phyloP scores from a whole-genome alignment of 2,888 invertebrate genomes.

The Lumbricus terrestris region DNA sequence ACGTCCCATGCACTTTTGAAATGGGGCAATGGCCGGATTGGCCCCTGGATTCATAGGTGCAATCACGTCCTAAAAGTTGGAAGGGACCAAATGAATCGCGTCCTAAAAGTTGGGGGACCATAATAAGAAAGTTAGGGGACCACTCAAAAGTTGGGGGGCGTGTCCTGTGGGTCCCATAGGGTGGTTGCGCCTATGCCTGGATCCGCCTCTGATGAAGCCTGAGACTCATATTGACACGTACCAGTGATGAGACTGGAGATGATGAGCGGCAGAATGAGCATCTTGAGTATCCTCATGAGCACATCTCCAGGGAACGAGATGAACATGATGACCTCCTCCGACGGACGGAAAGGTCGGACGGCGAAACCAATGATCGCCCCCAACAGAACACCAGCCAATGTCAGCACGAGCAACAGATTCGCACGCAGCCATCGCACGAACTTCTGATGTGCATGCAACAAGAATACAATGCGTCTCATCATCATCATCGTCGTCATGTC shows the following conservation, averaged over 20 bases:
- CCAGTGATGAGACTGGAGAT: constrained; percentile 67
- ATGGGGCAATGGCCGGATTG: too few relatives aligned
- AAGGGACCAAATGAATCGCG: too few relatives aligned
- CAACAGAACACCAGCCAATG: constrained; percentile 65
- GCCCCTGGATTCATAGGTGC: too few relatives aligned
- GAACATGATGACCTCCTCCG: constrained; percentile 64
- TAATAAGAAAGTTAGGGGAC: too few relatives aligned
- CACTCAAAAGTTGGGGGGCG: too few relatives aligned
- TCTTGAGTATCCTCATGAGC: constrained; percentile 70
- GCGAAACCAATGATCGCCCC: constrained; percentile 67
- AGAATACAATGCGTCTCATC: background rate
- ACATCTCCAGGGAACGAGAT: constrained; percentile 71
- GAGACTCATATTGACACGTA: too few relatives aligned
- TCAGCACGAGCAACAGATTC: constrained; percentile 67
- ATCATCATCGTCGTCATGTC: background rate
- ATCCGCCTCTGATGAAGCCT: too few relatives aligned
- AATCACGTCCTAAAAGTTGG: too few relatives aligned
- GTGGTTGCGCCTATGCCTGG: too few relatives aligned
- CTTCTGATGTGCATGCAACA: background rate
- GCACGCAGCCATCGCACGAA: constrained; percentile 43
- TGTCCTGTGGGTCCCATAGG: too few relatives aligned
- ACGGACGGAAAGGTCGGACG: constrained; percentile 61
- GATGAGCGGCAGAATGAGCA: constrained; percentile 71
- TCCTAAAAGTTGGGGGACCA: too few relatives aligned
- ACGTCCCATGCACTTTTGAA: too few relatives aligned